Evolutionary conservation across 2,113 vertebrate species (phyloP).

Genomic region (Cynoglossus semilaevis): DNA sequence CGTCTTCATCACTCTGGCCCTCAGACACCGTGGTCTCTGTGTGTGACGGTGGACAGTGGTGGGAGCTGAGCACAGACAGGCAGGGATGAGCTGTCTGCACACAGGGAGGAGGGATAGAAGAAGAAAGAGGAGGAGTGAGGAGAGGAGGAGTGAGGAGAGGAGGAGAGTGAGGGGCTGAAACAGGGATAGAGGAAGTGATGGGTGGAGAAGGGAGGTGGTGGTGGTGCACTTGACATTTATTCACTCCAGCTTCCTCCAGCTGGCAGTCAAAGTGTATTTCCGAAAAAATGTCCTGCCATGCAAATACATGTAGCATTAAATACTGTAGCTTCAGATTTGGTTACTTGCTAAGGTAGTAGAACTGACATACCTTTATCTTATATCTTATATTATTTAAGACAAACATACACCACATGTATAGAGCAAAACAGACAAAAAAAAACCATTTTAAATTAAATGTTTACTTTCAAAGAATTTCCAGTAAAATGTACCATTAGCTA

Average conservation of each 20-base stretch:
- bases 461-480: too few species aligned
- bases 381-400: too few species aligned
- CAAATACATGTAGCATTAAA: slow-evolving; percentile 12
- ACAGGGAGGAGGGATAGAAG: slow-evolving; percentile 13
- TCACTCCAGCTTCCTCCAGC: slow-evolving; percentile 51
- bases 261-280: slow-evolving; percentile 43
- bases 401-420: too few species aligned
- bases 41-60: slow-evolving; percentile 28
- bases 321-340: too few species aligned
- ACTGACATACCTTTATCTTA: too few species aligned
- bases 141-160: slow-evolving; percentile 17
- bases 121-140: slow-evolving; percentile 26
- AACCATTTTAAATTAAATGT: too few species aligned
- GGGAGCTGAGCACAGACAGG: slow-evolving; percentile 21
- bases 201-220: slow-evolving; percentile 1
- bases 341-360: too few species aligned
- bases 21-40: neutral
- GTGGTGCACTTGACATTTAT: slow-evolving; percentile 49
- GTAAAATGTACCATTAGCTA: too few species aligned
- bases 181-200: neutral
- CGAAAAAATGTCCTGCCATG: slow-evolving; percentile 10
- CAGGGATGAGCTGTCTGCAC: slow-evolving; percentile 22
- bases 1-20: slow-evolving; percentile 39
- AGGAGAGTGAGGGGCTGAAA: neutral
- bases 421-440: too few species aligned